phyloP scores from a whole-genome alignment of 1,140 invertebrate genomes.

The Ceratina australensis region DNA sequence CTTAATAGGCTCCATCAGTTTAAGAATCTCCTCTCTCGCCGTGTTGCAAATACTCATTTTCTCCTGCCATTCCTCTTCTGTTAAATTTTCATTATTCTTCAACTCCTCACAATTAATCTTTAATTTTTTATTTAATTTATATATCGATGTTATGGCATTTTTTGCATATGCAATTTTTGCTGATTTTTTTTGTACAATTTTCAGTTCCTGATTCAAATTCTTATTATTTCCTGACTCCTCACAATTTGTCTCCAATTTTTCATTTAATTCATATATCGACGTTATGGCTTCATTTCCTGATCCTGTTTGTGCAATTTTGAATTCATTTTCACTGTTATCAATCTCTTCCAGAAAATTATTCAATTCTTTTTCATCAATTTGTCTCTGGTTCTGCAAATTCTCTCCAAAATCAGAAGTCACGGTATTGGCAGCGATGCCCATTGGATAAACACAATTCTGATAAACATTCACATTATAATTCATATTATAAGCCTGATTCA shows the following conservation, averaged over 20 bases:
- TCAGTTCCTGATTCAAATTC: conserved; percentile 31
- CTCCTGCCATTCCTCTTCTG: conserved; percentile 80
- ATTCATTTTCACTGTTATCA: conserved; percentile 20
- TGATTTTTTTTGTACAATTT: conserved; percentile 48
- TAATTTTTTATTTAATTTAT: conserved; percentile 75
- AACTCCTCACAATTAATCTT: conserved; percentile 76
- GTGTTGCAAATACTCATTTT: conserved; percentile 74
- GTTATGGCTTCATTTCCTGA: conserved; percentile 72
- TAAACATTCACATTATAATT: conserved; percentile 45
- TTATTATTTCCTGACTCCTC: conserved; percentile 57
- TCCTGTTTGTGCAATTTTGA: conserved; percentile 44
- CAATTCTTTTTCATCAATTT: conserved; percentile 63
- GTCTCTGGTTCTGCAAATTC: conserved; percentile 58
- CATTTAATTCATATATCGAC: conserved; percentile 66
- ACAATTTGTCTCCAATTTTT: conserved; percentile 76
- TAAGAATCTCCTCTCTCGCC: conserved; percentile 77
- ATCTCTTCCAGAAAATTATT: conserved; percentile 61
- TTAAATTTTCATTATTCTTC: conserved; percentile 73
- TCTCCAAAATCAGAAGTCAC: too few species aligned
- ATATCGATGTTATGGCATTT: conserved; percentile 66
- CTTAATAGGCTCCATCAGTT: conserved; percentile 74
- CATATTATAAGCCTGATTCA: conserved; percentile 32
- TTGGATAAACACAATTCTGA: conserved; percentile 46
- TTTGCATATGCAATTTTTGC: conserved; percentile 72
- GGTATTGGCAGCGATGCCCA: too few species aligned